Base-by-base conservation (phyloP, 2,888 invertebrate genomes). In the Drosophila demipolita region DNA sequence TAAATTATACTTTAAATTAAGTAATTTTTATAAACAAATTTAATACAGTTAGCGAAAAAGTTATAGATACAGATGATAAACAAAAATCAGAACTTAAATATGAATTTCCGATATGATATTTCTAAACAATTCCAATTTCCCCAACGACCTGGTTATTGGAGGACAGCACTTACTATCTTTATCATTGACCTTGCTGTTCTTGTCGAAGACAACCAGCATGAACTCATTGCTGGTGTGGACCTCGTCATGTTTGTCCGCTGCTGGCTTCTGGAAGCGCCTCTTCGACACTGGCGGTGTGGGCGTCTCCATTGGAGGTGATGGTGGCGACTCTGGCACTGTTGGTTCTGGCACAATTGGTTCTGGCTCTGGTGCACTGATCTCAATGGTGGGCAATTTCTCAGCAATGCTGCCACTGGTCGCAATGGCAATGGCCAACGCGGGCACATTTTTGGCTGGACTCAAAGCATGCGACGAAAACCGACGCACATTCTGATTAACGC, bases 171-270 rank as follows among this genome's bases (percentile, higher is more conserved):
- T 91, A 93, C 95, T 95, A 71, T 94, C 94, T 73, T 93, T 93
- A 87, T 94, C 92, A 90, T 94, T 92, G 76, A 92, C 94, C 78
- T 94, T 94, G 61, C 94, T 93, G 64, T 93, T 91, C 12, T 96
- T 95, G 89, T 95, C 95, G 54, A 97, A 94, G 74, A 92, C 92
- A 59, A 97, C 96, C 76, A 97, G 94, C 96, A 97, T 96, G 89
- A 97, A 96, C 92, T 97, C 97, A 60, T 96, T 96, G 92, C 96
- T 96, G 48, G 95, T 96, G 59, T 95, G 95, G 52, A 94, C 92
- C 26, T 93, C 94, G 80, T 93, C 94, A 60, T 91, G 92, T 59
- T 89, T 92, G 23, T 92, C 92, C 3, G 77, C 65, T 58, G 90
- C 66, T 60, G 90, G 75, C 61, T 87, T 86, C 42, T 72, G 80